These are phyloP conservation scores for Phortica variegata DNA, from an alignment of 1,140 invertebrate genomes.

Conservation along the genomic window DNA sequence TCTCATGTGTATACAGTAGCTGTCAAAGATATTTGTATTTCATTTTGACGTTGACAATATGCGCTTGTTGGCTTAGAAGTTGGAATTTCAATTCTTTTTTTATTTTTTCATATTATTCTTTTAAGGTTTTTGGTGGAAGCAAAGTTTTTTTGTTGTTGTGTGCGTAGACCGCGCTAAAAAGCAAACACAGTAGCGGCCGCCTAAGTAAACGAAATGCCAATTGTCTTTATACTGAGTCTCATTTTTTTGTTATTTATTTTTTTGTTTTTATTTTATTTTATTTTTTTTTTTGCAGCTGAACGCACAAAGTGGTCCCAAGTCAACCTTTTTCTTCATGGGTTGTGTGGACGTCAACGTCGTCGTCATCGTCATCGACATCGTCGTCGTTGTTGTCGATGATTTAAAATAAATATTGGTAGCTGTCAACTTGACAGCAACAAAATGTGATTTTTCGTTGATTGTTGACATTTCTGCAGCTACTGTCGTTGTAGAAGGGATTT, in stretches of 20 bases:
- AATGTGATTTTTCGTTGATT: conserved; percentile 52
- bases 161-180: too few relatives aligned
- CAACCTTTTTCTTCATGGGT: too few relatives aligned
- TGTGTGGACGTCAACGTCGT: too few relatives aligned
- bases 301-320: not conserved
- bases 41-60: conserved; percentile 36
- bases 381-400: conserved; percentile 29
- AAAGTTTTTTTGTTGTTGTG: too few relatives aligned
- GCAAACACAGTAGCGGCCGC: conserved; percentile 47
- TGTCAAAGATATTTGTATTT: conserved; percentile 54
- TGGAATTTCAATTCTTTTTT: not conserved
- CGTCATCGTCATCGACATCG: conserved; percentile 1
- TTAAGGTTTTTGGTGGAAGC: too few relatives aligned
- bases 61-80: conserved; percentile 13
- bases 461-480: conserved; percentile 40
- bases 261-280: not conserved
- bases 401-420: conserved; percentile 54
- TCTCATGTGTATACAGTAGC: conserved; percentile 26
- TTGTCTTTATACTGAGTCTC: conserved; percentile 13
- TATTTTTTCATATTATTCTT: too few relatives aligned
- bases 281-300: conserved; percentile 8
- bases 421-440: conserved; percentile 52
- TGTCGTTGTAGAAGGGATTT: conserved; percentile 5
- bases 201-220: conserved; percentile 44
- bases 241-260: not conserved